A percentile compares a stretch with the other conserved stretches of the same genome.
These are phyloP conservation scores for Steinernema hermaphroditum DNA, from an alignment of 2,888 invertebrate genomes.

Conservation along the genomic window DNA sequence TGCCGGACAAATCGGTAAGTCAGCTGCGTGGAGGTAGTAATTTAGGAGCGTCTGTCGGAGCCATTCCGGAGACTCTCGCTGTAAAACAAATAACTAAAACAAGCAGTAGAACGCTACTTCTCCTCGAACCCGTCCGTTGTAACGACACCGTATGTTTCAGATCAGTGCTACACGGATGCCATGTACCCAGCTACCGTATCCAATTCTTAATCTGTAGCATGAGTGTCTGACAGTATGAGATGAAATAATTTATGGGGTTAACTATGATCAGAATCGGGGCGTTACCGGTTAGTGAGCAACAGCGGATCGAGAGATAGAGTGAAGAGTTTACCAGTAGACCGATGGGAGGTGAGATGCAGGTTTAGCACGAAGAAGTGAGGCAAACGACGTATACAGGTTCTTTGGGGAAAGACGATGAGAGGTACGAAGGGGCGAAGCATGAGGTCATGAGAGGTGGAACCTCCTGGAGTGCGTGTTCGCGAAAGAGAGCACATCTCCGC, in stretches of 20 bases:
- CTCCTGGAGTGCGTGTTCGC: no score
- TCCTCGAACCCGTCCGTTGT: no score
- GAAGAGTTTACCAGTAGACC: constrained; percentile 18
- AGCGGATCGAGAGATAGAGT: constrained; percentile 11
- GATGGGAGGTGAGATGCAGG: not conserved
- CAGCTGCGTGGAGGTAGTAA: not conserved
- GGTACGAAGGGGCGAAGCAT: no score
- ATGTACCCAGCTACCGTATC: not conserved
- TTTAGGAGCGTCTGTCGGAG: no score
- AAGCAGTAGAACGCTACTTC: no score
- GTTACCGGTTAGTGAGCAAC: constrained; percentile 11
- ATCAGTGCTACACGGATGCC: constrained; percentile 13
- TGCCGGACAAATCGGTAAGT: constrained; percentile 58
- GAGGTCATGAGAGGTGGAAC: no score
- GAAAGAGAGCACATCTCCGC: no score
- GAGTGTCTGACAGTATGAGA: not conserved
- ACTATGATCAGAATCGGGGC: not conserved
- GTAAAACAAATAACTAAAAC: no score
- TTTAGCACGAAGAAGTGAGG: not conserved
- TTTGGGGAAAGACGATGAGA: no score
- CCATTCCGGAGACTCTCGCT: no score
- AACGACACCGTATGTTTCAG: not conserved
- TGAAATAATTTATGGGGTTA: constrained; percentile 21
- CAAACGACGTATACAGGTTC: not conserved
- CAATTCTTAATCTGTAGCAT: not conserved